A percentile compares a stretch with the other conserved stretches of the same genome.
These are phyloP conservation scores for Temnothorax unifasciatus DNA, from an alignment of 2,888 invertebrate genomes.

Conservation along the genomic window DNA sequence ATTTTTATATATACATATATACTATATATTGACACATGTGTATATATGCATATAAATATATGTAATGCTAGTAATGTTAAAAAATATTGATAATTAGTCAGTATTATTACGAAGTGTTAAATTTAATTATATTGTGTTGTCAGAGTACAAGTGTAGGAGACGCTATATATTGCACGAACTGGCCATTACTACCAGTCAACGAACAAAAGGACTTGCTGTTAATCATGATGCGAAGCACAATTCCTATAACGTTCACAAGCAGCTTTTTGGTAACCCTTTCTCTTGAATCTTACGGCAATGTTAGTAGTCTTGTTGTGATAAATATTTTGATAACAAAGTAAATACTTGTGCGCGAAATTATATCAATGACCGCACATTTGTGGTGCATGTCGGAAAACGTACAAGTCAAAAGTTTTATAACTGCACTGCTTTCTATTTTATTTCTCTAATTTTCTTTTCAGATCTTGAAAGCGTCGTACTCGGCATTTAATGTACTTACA, in stretches of 20 bases:
- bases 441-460: neutral
- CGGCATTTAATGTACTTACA: conserved; percentile 21
- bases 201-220: conserved; percentile 58
- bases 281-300: conserved; percentile 62
- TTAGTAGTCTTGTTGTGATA: conserved; percentile 22
- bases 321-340: too few relatives aligned
- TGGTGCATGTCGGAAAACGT: too few relatives aligned
- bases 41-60: too few relatives aligned
- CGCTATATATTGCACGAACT: neutral
- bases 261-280: conserved; percentile 61
- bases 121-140: neutral
- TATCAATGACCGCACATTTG: too few relatives aligned
- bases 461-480: conserved; percentile 30
- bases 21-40: too few relatives aligned
- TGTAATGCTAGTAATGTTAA: neutral
- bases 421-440: neutral
- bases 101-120: neutral
- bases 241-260: conserved; percentile 64
- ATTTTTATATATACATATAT: neutral
- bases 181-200: conserved; percentile 8
- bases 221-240: conserved; percentile 63
- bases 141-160: conserved; percentile 20
- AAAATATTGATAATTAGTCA: neutral
- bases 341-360: too few relatives aligned
- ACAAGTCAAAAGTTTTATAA: too few relatives aligned